Evolutionary conservation across 2,113 vertebrate genomes (phyloP), one percentile per base, ranked within the genome.

Genomic region (Seriola aureovittata): DNA sequence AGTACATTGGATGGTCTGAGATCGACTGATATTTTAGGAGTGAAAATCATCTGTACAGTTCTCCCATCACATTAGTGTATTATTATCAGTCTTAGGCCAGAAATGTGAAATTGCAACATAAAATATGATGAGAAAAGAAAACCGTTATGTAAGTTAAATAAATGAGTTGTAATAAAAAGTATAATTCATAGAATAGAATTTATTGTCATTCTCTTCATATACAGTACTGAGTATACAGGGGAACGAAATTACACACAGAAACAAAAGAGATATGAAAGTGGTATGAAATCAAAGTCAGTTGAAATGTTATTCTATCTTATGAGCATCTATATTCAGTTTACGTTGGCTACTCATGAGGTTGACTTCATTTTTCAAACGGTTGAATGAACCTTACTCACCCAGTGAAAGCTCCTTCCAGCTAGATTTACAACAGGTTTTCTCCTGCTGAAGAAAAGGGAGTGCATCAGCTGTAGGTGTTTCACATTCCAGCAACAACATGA

Each of bases 361-460:
- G 21, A 50, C 3, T 7, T 32, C 1, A 25, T 9, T n/a, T 29
- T 83, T 25, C 2, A 0, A 46, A 62, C 10, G 1, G 25, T 12
- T 60, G 25, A 55, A 4, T 64, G 57, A 59, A 13, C 40, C 8
- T 1, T 10, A 21, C 25, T 50, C 52, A n/a, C 13, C 1, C 16
- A 21, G 23, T 67, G 1, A 64, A 68, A 68, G 50, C 59, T 8
- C 50, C 50, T 44, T 68, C 11, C 10, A 25, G 50, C 19, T 23
- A 23, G 1, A 71, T 13, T 50, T 57, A n/a, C 19, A 77, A 65
- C 87, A 75, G 68, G 87, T 78, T 60, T 11, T 23, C 42, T 66
- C 85, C 54, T 83, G 85, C 55, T 38, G 25, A 29, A 25, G 12
- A 36, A 52, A 54, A 64, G 58, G 71, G 64, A 66, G 52, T 63